Base-by-base conservation (phyloP, 2,113 vertebrate genomes). In the Danionella cerebrum region DNA sequence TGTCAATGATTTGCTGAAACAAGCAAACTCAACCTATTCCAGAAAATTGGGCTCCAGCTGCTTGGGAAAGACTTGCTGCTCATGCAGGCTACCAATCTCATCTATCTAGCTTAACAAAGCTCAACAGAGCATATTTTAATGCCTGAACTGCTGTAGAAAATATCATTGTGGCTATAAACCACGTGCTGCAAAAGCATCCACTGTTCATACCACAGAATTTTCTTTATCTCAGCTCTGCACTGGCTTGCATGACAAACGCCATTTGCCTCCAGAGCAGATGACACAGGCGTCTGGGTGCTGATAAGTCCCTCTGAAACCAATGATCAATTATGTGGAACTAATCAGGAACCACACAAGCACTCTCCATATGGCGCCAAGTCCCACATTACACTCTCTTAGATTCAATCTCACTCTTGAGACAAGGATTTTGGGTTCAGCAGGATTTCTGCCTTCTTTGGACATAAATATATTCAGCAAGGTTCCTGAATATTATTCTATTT, bases 221-320 rank as follows among this genome's bases (percentile, higher is more conserved):
- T 44, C 39, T 60, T 60, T 60, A 60, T 44, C 39, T 44, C 25
- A 60, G 57, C 57, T 44, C 22, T 44, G 57, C 57, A 60, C n/a
- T 41, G 57, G 57, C 38, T 60, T 60, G 58, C 22, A 44, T 29
- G 38, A 19, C 58, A 60, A 45, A 19, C 58, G 13, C 39, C 58
- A 60, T 27, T 60, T 25, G 41, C 25, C 58, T 60, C 58, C 58
- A 29, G 41, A 18, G 31, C 16, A 31, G 58, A 60, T 60, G 58
- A 60, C 58, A 60, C 11, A 4, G 39, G 39, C 16, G 6, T 60
- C 38, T 60, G 11, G 14, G 39, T 60, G 39, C 16, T 60, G 58
- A 45, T 45, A 60, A 44, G 58, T 60, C 58, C 58, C 58, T 60
- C 14, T 60, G 39, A 45, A 60, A 60, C 58, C 58, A 31, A 60